A percentile compares a stretch with the other conserved stretches of the same genome.
These are phyloP conservation scores for Danio aesculapii DNA, from an alignment of 2,797 vertebrate genomes.

Conservation along the genomic window DNA sequence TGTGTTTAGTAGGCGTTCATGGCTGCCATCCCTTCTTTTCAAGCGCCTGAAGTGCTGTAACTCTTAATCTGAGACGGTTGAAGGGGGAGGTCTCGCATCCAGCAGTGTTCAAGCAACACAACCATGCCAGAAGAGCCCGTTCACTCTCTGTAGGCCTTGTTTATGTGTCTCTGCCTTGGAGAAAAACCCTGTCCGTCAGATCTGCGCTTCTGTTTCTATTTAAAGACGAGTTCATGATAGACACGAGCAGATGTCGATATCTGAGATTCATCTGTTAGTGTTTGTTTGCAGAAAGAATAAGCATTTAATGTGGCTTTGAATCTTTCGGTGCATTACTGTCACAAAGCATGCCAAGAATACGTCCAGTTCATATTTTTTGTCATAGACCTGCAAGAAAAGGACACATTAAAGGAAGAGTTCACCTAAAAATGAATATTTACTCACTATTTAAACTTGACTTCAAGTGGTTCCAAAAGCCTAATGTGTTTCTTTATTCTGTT, in stretches of 20 bases:
- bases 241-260: constrained; percentile 55
- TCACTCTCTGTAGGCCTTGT: constrained; percentile 66
- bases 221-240: constrained; percentile 49
- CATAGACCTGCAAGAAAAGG: background rate
- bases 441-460: too few species aligned
- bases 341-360: background rate
- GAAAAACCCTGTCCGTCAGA: constrained; percentile 46
- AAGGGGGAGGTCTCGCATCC: constrained; percentile 66
- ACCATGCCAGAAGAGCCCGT: constrained; percentile 60
- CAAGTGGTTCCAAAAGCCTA: too few species aligned
- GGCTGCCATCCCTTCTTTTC: constrained; percentile 27
- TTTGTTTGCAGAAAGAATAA: background rate
- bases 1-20: constrained; percentile 16
- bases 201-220: constrained; percentile 51
- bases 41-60: constrained; percentile 10
- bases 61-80: constrained; percentile 39
- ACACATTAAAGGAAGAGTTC: too few species aligned
- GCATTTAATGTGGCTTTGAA: background rate
- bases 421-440: too few species aligned
- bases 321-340: background rate
- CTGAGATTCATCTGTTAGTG: background rate
- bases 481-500: too few species aligned
- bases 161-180: constrained; percentile 59
- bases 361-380: background rate
- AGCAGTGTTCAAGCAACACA: constrained; percentile 60